A percentile compares a stretch with the other conserved stretches of the same genome.
These are phyloP conservation scores for Thunnus maccoyii DNA, from an alignment of 2,113 vertebrate genomes.

Conservation along the genomic window DNA sequence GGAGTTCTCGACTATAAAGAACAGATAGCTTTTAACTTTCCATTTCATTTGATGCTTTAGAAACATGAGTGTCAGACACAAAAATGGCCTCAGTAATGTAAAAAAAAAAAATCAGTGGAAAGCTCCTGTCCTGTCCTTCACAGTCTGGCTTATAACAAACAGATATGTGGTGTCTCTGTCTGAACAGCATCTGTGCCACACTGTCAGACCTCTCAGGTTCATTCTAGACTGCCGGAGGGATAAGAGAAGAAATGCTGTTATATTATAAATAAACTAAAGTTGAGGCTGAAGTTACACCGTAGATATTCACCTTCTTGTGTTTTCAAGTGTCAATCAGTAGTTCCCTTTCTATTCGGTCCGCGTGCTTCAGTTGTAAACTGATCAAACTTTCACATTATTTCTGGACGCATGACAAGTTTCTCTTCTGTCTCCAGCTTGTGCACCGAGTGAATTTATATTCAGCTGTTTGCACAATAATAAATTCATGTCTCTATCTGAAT, in stretches of 20 bases:
- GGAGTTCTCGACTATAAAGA: constrained; percentile 21
- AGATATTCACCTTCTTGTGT: background rate
- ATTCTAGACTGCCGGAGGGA: background rate
- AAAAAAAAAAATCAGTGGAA: constrained; percentile 1
- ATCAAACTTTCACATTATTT: background rate
- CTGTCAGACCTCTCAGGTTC: background rate
- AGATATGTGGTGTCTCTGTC: background rate
- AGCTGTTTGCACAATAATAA: background rate
- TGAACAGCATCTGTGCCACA: background rate
- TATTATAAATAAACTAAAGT: background rate
- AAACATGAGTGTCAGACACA: constrained; percentile 9
- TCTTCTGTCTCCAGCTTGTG: background rate
- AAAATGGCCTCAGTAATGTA: constrained; percentile 7
- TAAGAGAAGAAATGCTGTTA: background rate
- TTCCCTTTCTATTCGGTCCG: background rate
- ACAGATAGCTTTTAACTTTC: constrained; percentile 35
- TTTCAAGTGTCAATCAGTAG: background rate
- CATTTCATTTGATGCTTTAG: constrained; percentile 34
- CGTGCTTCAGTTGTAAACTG: background rate
- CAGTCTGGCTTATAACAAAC: no score
- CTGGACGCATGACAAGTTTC: constrained; percentile 3
- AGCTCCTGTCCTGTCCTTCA: background rate
- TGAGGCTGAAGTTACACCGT: background rate
- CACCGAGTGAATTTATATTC: constrained; percentile 6
- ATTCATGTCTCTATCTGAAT: constrained; percentile 11